These are phyloP conservation scores for Villa cingulata DNA, from an alignment of 2,888 invertebrate species.

Conservation along the genomic window DNA sequence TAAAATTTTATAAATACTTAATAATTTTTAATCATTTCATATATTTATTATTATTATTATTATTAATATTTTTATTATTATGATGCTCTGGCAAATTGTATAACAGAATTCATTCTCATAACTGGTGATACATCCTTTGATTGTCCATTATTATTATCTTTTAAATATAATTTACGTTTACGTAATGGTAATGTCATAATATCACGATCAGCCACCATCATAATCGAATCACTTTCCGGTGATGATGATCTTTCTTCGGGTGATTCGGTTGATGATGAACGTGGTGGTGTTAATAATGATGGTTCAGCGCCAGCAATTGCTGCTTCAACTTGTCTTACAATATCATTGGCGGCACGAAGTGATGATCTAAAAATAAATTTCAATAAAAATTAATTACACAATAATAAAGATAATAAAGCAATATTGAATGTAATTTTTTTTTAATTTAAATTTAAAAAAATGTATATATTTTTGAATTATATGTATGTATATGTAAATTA, in stretches of 20 bases:
- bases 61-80: slow-evolving; percentile 30
- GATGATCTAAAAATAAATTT: slow-evolving; percentile 19
- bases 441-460: background rate
- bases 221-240: slow-evolving; percentile 41
- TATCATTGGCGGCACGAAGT: slow-evolving; percentile 39
- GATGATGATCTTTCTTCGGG: slow-evolving; percentile 39
- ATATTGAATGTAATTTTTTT: background rate
- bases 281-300: slow-evolving; percentile 44
- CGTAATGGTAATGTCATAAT: slow-evolving; percentile 57
- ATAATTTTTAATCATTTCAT: too few species aligned
- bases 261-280: slow-evolving; percentile 40
- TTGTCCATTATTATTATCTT: slow-evolving; percentile 39
- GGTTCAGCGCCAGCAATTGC: slow-evolving; percentile 42
- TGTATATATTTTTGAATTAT: background rate
- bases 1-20: too few species aligned
- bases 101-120: slow-evolving; percentile 56
- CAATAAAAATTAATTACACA: background rate
- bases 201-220: slow-evolving; percentile 41
- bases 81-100: slow-evolving; percentile 68
- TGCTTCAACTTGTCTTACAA: slow-evolving; percentile 49
- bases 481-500: background rate
- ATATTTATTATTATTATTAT: background rate
- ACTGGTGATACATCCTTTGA: slow-evolving; percentile 26
- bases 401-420: background rate
- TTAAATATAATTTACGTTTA: slow-evolving; percentile 66